Evolutionary conservation across 1,140 invertebrate genomes (phyloP).

Genomic region (Scaptodrosophila lebanonensis): DNA sequence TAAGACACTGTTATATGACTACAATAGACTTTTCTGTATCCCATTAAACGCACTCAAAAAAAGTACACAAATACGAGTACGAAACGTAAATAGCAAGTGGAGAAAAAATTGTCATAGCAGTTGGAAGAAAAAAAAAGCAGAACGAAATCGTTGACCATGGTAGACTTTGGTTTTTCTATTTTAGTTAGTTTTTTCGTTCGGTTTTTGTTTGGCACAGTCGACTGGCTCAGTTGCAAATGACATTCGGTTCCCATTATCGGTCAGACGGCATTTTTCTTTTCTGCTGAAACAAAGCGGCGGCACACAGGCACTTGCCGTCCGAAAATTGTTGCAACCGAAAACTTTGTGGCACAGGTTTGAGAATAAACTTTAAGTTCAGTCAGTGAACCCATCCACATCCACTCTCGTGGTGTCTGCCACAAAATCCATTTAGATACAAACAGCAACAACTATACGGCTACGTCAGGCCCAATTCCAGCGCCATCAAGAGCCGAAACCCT

Average conservation of each 20-base stretch:
- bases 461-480: conserved; percentile 12
- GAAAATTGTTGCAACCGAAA: no score
- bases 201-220: conserved; percentile 7
- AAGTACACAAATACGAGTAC: not conserved
- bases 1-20: no score
- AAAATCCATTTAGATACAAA: conserved; percentile 62
- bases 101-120: no score
- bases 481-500: conserved; percentile 29
- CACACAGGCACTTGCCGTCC: no score
- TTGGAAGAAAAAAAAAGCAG: no score
- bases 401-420: conserved; percentile 53
- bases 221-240: conserved; percentile 10
- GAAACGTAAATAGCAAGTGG: no score
- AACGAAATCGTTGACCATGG: not conserved
- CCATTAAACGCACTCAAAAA: conserved; percentile 1
- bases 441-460: conserved; percentile 33
- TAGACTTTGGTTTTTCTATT: conserved; percentile 11
- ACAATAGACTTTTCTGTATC: no score
- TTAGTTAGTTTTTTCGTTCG: no score
- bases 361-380: conserved; percentile 11
- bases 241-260: conserved; percentile 29
- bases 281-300: no score
- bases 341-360: not conserved
- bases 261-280: conserved; percentile 17
- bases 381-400: conserved; percentile 33